A percentile compares a stretch with the other conserved stretches of the same genome.
Evolutionary conservation across 1,140 invertebrate genomes (phyloP).

Genomic region (Drosophila miranda): DNA sequence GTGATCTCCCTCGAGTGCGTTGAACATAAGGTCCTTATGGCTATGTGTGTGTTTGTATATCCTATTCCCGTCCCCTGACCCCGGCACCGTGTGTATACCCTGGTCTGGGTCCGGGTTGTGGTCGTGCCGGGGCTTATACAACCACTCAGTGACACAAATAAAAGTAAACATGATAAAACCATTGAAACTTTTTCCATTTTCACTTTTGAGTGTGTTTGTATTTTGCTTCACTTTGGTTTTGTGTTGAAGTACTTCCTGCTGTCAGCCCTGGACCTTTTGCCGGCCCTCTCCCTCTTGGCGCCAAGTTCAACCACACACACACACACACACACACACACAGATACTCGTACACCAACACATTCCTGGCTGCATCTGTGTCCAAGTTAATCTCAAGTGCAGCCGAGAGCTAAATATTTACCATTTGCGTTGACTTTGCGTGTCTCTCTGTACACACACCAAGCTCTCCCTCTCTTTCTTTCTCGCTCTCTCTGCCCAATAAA

Average conservation of each 20-base stretch:
- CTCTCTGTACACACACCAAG: conserved; percentile 3
- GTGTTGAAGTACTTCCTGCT: conserved; percentile 7
- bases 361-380: conserved; percentile 42
- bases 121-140: conserved; percentile 60
- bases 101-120: conserved; percentile 23
- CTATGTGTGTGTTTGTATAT: conserved; percentile 38
- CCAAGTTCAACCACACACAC: conserved; percentile 1
- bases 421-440: conserved; percentile 48
- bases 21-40: conserved; percentile 62
- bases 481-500: neutral
- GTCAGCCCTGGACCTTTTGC: neutral
- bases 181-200: conserved; percentile 81
- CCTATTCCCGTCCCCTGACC: conserved; percentile 40
- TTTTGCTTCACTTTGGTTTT: conserved; percentile 62
- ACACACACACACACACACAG: conserved; percentile 9
- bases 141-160: conserved; percentile 80
- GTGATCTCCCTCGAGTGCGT: conserved; percentile 76
- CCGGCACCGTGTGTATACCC: conserved; percentile 1
- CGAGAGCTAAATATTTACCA: conserved; percentile 78
- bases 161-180: conserved; percentile 80
- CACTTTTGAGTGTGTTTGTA: conserved; percentile 80
- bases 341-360: neutral
- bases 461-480: neutral
- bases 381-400: conserved; percentile 78
- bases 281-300: neutral